These are phyloP conservation scores for Clarias gariepinus DNA, from an alignment of 2,113 vertebrate genomes.

Conservation along the genomic window DNA sequence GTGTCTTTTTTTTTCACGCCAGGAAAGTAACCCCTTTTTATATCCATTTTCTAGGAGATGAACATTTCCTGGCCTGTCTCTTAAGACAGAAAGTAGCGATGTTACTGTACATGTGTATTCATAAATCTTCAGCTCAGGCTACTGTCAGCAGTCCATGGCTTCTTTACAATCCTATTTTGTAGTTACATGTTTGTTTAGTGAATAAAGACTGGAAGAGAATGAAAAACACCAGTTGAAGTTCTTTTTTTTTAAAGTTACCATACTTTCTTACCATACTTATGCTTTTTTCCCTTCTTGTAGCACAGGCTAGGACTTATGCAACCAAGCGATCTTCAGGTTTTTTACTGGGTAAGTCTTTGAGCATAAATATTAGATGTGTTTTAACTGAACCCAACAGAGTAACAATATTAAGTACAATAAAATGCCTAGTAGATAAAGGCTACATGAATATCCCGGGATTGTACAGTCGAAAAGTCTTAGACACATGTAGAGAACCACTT, in stretches of 20 bases:
- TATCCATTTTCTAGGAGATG: conserved; percentile 4
- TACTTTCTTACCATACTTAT: neutral
- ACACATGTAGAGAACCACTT: neutral
- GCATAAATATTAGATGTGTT: neutral
- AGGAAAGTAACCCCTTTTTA: conserved; percentile 31
- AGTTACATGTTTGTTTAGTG: neutral
- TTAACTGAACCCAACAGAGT: neutral
- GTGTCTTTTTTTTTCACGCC: neutral
- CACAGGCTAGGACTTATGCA: neutral
- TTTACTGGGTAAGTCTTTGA: neutral
- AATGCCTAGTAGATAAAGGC: neutral
- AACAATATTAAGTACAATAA: neutral
- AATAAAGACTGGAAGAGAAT: neutral
- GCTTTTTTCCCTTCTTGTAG: neutral
- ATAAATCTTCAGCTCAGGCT: neutral
- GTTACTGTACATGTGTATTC: neutral
- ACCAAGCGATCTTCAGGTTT: neutral
- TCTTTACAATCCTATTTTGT: neutral
- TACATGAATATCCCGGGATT: neutral
- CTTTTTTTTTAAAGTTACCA: neutral
- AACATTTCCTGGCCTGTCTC: conserved; percentile 25
- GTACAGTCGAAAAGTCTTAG: no score
- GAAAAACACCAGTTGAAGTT: neutral
- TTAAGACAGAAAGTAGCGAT: neutral
- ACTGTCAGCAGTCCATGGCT: conserved; percentile 24